phyloP scores from a whole-genome alignment of 2,113 vertebrate species.

The Conger conger region DNA sequence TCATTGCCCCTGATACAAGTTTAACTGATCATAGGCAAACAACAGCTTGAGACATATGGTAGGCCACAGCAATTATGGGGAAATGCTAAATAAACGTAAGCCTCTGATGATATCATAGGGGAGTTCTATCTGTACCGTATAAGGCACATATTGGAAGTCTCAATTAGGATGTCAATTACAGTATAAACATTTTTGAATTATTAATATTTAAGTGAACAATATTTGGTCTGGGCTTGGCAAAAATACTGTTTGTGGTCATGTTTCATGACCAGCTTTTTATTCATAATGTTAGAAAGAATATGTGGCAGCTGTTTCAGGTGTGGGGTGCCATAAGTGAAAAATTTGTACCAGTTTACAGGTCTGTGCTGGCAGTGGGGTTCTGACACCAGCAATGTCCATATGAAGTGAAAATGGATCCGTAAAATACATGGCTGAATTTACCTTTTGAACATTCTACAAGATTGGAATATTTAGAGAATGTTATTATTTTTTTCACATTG shows the following conservation, averaged over 20 bases:
- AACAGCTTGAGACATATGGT: not conserved
- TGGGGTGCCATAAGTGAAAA: not conserved
- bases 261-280: not conserved
- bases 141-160: not conserved
- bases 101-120: not conserved
- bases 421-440: no score
- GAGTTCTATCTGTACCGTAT: not conserved
- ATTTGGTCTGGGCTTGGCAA: not conserved
- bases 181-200: not conserved
- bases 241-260: not conserved
- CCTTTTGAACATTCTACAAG: no score
- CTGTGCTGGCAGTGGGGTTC: not conserved
- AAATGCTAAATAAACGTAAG: not conserved
- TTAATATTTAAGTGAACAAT: no score
- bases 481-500: no score
- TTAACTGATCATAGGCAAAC: not conserved
- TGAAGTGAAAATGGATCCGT: not conserved
- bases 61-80: not conserved
- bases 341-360: not conserved
- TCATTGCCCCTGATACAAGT: conserved; percentile 14
- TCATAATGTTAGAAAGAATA: not conserved
- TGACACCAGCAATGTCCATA: not conserved
- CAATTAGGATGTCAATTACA: not conserved
- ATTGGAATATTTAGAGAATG: no score
- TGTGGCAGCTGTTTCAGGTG: not conserved